phyloP scores from a whole-genome alignment of 2,113 vertebrate genomes.

The Nerophis ophidion region DNA sequence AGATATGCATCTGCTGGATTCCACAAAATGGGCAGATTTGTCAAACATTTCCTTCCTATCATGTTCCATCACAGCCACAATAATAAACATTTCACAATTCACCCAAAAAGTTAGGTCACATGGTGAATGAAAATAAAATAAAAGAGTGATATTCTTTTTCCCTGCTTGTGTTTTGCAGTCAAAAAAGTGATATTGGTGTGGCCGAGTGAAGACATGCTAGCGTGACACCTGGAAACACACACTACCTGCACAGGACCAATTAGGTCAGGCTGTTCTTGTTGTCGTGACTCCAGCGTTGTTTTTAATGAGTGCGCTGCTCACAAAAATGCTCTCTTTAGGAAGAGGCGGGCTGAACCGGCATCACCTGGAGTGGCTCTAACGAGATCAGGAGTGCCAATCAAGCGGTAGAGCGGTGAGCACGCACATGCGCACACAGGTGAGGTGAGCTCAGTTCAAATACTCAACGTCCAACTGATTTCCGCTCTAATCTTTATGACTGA shows the following conservation, averaged over 20 bases:
- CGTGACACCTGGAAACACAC: background rate
- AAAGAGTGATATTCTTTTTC: background rate
- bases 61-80: no score
- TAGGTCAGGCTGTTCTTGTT: conserved; percentile 1
- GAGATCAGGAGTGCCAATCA: conserved; percentile 24
- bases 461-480: background rate
- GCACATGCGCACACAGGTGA: conserved; percentile 10
- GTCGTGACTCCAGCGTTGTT: conserved; percentile 9
- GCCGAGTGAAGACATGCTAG: background rate
- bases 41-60: background rate
- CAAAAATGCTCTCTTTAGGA: conserved; percentile 48
- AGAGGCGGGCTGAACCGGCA: conserved; percentile 30
- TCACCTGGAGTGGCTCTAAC: conserved; percentile 56
- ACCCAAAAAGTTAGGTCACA: no score
- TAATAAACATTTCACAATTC: no score
- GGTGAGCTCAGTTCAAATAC: background rate
- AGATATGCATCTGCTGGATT: conserved; percentile 58
- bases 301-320: conserved; percentile 68
- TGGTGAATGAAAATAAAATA: background rate
- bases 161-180: background rate
- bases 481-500: conserved; percentile 9
- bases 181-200: background rate
- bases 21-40: background rate
- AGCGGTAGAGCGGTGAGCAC: background rate
- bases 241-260: background rate